phyloP scores from a whole-genome alignment of 2,113 vertebrate species.

The Hipposideros armiger region DNA sequence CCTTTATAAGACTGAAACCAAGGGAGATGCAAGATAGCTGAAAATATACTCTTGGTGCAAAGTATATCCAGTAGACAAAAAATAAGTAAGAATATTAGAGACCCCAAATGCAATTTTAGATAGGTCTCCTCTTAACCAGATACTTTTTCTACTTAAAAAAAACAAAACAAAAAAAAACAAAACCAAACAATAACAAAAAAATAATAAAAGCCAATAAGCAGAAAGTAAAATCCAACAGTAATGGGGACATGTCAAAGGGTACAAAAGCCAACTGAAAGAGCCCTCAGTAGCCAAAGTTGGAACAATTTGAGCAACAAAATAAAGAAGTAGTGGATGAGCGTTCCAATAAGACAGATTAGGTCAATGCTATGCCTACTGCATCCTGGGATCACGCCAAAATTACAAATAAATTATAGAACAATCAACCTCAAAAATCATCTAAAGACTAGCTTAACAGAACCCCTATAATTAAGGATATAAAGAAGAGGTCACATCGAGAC shows the following conservation, averaged over 20 bases:
- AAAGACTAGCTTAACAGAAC: too few species aligned
- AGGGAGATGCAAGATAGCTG: too few species aligned
- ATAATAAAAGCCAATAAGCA: not conserved
- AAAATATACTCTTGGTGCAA: not conserved
- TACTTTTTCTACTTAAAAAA: not conserved
- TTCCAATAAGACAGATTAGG: too few species aligned
- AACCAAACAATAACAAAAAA: not conserved
- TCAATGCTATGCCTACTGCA: too few species aligned
- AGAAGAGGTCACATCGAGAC: too few species aligned
- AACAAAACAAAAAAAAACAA: not conserved
- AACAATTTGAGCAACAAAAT: not conserved
- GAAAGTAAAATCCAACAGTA: not conserved
- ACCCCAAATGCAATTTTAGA: not conserved
- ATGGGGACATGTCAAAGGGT: not conserved
- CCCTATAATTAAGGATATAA: too few species aligned
- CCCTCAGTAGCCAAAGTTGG: not conserved
- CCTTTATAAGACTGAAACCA: not conserved
- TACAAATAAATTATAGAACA: too few species aligned
- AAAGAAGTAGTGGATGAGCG: too few species aligned
- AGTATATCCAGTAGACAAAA: too few species aligned
- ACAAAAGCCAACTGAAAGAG: not conserved
- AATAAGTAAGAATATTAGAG: not conserved
- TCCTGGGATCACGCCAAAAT: too few species aligned
- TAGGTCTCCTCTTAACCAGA: not conserved
- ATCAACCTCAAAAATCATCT: too few species aligned